phyloP scores from a whole-genome alignment of 2,888 invertebrate genomes.

The Crematogaster levior region DNA sequence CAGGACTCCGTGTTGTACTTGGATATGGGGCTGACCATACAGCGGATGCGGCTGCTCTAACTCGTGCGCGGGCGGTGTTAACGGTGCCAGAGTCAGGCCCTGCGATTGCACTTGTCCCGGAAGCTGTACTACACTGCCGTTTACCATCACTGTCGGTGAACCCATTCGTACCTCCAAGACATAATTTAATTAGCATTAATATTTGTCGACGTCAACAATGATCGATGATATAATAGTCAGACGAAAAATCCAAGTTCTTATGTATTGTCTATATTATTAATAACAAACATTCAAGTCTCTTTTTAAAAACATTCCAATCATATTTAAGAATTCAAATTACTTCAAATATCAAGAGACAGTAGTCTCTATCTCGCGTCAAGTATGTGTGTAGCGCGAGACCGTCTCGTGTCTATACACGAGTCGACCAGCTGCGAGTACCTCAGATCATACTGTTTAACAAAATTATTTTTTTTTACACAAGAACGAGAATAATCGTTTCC shows the following conservation, averaged over 20 bases:
- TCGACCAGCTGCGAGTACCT: too few relatives aligned
- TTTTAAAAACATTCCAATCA: not conserved
- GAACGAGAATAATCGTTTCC: too few relatives aligned
- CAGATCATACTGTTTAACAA: too few relatives aligned
- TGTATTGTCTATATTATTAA: not conserved
- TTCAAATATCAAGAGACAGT: too few relatives aligned
- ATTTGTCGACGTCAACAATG: not conserved
- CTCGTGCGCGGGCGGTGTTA: conserved; percentile 90
- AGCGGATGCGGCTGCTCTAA: conserved; percentile 83
- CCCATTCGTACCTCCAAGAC: conserved; percentile 79
- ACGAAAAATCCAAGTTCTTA: not conserved
- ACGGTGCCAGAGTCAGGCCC: conserved; percentile 82
- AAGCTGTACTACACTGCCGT: conserved; percentile 80
- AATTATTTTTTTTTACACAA: too few relatives aligned
- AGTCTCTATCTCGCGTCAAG: too few relatives aligned
- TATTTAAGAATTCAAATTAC: not conserved
- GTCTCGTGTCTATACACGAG: too few relatives aligned
- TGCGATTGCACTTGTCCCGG: conserved; percentile 77
- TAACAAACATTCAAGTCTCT: not conserved
- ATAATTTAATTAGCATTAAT: too few relatives aligned
- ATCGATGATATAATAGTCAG: not conserved
- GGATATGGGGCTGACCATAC: conserved; percentile 83
- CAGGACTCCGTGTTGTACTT: conserved; percentile 83
- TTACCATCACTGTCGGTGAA: conserved; percentile 81
- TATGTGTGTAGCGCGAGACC: too few relatives aligned